Conservation (phyloP, 2,797 vertebrate species). For the Anguilla obscura region DNA sequence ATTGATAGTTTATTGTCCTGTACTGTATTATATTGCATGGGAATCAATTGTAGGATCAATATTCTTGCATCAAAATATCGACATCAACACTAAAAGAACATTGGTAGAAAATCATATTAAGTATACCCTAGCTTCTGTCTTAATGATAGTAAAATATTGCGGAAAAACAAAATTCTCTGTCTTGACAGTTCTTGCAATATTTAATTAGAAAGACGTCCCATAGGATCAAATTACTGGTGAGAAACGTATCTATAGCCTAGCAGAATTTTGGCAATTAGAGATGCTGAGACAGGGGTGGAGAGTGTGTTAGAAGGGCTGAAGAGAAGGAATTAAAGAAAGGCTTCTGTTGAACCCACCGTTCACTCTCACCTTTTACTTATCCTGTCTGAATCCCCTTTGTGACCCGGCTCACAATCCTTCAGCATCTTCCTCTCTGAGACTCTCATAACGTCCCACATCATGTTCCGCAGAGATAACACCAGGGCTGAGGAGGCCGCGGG, state of each 20-base stretch:
- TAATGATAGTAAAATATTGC: background rate
- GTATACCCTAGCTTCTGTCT: background rate
- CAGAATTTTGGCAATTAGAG: background rate
- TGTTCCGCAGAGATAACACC: constrained; percentile 44
- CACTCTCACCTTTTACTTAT: background rate
- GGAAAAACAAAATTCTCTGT: background rate
- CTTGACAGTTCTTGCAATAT: background rate
- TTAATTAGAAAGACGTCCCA: background rate
- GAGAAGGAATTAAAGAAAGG: background rate
- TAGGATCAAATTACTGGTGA: background rate
- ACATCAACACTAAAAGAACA: background rate
- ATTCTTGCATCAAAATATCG: background rate
- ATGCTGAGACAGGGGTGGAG: background rate
- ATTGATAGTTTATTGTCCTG: background rate
- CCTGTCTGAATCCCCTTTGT: background rate
- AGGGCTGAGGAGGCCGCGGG: constrained; percentile 35
- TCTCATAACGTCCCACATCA: constrained; percentile 29
- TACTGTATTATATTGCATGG: background rate
- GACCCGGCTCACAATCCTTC: background rate
- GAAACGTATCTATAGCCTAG: background rate
- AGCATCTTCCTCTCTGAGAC: background rate
- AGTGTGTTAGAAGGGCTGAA: background rate
- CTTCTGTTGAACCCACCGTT: background rate
- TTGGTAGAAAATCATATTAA: constrained; percentile 8
- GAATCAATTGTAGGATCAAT: constrained; percentile 1